Conservation (phyloP, 2,797 vertebrate genomes). For the Mus minutoides region DNA sequence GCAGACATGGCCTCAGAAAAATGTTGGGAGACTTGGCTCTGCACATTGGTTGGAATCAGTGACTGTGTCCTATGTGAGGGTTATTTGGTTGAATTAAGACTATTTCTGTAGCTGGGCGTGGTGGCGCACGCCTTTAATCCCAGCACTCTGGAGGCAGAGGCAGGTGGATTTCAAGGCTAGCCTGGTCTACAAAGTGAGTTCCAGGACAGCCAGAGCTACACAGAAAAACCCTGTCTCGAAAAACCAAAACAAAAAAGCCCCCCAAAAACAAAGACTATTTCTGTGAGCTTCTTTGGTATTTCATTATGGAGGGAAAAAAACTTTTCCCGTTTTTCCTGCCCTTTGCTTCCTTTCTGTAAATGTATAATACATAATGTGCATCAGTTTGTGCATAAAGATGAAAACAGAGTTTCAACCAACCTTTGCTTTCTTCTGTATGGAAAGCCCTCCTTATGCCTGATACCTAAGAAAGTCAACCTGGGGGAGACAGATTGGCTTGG, state of each 20-base stretch:
- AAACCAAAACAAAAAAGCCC: too few species aligned
- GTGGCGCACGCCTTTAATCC: too few species aligned
- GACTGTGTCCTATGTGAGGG: background rate
- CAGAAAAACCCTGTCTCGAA: too few species aligned
- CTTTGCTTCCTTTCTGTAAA: conserved; percentile 40
- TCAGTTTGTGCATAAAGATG: conserved; percentile 1
- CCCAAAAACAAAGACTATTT: background rate
- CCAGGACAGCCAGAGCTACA: too few species aligned
- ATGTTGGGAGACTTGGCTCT: background rate
- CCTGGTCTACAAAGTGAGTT: too few species aligned
- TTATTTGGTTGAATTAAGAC: background rate
- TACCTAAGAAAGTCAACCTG: background rate
- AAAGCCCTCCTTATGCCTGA: background rate
- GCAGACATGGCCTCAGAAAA: background rate
- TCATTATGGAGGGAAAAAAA: background rate
- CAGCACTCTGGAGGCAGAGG: too few species aligned
- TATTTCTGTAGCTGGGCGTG: too few species aligned
- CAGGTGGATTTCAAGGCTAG: too few species aligned
- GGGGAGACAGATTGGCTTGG: background rate
- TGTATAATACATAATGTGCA: background rate
- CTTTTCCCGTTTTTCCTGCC: background rate
- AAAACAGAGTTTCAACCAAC: background rate
- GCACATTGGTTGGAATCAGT: background rate
- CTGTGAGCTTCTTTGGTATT: background rate
- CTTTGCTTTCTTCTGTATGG: background rate